phyloP scores from a whole-genome alignment of 2,888 invertebrate genomes.

The Rutpela maculata region DNA sequence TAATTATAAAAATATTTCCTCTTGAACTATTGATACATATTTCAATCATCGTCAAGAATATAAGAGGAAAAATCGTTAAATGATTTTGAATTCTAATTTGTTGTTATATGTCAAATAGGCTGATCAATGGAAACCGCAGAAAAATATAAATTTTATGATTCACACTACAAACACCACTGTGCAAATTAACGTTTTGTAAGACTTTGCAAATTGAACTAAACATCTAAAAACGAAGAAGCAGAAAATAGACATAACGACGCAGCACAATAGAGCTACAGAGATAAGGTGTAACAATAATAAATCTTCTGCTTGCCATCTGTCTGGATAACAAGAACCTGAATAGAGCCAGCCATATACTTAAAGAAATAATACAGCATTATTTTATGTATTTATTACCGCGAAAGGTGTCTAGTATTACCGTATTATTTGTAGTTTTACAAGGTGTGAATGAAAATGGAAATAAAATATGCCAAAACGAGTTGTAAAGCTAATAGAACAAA shows the following conservation, averaged over 20 bases:
- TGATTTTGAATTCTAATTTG: neutral
- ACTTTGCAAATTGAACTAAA: constrained; percentile 13
- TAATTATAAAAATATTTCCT: no score
- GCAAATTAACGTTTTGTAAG: neutral
- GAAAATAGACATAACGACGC: constrained; percentile 32
- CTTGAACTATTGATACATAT: no score
- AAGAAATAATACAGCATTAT: constrained; percentile 45
- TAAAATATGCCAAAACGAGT: constrained; percentile 26
- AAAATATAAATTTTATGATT: constrained; percentile 7
- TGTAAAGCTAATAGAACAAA: constrained; percentile 32
- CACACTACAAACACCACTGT: constrained; percentile 10
- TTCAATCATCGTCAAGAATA: no score
- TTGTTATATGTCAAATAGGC: neutral
- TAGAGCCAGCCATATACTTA: constrained; percentile 34
- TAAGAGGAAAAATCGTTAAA: no score
- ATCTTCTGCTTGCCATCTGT: constrained; percentile 50
- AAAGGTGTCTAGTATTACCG: constrained; percentile 35
- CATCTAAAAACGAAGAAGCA: neutral
- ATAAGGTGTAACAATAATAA: constrained; percentile 52
- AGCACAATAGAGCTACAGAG: constrained; percentile 41
- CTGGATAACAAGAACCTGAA: constrained; percentile 50
- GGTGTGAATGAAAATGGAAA: constrained; percentile 38
- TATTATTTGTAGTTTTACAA: constrained; percentile 33
- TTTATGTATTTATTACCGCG: constrained; percentile 44
- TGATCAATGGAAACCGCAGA: neutral